Evolutionary conservation across 2,888 invertebrate species (phyloP).

Genomic region (Sisyra terminalis): DNA sequence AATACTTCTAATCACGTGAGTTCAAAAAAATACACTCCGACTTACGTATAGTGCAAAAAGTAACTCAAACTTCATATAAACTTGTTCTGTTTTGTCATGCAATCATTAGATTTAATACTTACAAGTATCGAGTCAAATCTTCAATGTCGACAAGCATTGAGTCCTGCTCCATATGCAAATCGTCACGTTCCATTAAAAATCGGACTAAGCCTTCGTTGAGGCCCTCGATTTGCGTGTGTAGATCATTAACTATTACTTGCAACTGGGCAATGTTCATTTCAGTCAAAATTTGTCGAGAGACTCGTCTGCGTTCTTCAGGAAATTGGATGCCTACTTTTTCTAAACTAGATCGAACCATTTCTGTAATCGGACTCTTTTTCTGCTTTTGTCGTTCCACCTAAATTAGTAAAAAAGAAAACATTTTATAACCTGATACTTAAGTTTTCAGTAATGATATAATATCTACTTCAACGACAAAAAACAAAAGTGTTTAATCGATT

Average conservation of each 20-base stretch:
- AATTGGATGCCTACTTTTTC: slow-evolving; percentile 71
- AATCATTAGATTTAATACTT: slow-evolving; percentile 26
- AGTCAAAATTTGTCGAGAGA: slow-evolving; percentile 70
- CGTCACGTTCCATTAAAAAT: slow-evolving; percentile 81
- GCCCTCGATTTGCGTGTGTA: slow-evolving; percentile 84
- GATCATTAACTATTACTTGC: slow-evolving; percentile 86
- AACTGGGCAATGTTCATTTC: slow-evolving; percentile 90
- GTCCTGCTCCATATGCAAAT: slow-evolving; percentile 95
- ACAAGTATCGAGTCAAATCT: slow-evolving; percentile 82
- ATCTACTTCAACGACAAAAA: no score
- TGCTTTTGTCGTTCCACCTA: slow-evolving; percentile 48
- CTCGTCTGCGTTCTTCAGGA: slow-evolving; percentile 64
- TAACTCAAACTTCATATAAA: no score
- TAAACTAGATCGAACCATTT: slow-evolving; percentile 66
- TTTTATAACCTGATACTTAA: no score
- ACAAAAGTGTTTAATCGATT: no score
- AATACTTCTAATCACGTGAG: no score
- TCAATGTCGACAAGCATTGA: slow-evolving; percentile 95
- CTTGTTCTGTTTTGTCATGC: no score
- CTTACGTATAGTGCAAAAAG: background rate
- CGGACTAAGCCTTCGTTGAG: slow-evolving; percentile 83
- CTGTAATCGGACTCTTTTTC: slow-evolving; percentile 67
- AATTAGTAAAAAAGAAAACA: no score
- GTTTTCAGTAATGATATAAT: no score
- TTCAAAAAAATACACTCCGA: no score